A percentile compares a stretch with the other conserved stretches of the same genome.
Evolutionary conservation across 37 sponge, comb jelly and placozoan species (phyloP).

Genomic region (Halichondria panicea): DNA sequence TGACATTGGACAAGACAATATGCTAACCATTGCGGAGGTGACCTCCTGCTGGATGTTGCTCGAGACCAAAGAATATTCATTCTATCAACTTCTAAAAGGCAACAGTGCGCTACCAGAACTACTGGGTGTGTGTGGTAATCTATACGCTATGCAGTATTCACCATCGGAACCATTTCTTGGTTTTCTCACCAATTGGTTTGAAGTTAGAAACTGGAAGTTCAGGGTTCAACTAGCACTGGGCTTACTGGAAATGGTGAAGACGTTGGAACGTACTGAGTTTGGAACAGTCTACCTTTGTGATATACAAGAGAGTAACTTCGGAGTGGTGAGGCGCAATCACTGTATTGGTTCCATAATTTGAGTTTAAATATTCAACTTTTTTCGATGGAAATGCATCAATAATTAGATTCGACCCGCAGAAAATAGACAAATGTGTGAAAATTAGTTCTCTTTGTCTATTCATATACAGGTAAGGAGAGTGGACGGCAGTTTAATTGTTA

Average conservation of each 20-base stretch:
- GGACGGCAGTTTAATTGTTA: constrained; percentile 21
- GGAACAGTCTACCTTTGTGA: constrained; percentile 72
- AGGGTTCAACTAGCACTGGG: constrained; percentile 42
- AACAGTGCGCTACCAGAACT: constrained; percentile 30
- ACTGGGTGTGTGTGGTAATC: constrained; percentile 63
- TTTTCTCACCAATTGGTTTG: not conserved
- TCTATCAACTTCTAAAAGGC: constrained; percentile 33
- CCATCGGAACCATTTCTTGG: constrained; percentile 20
- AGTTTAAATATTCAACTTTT: not conserved
- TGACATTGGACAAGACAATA: constrained; percentile 42
- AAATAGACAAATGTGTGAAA: not conserved
- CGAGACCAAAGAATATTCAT: constrained; percentile 48
- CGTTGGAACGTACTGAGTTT: constrained; percentile 49
- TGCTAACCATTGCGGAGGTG: constrained; percentile 41
- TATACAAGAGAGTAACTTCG: constrained; percentile 67
- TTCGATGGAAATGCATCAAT: not conserved
- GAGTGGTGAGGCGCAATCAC: constrained; percentile 17
- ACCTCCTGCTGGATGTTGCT: constrained; percentile 44
- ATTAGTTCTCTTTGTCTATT: not conserved
- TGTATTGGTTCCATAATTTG: not conserved
- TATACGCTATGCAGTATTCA: constrained; percentile 52
- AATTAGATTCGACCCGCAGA: not conserved
- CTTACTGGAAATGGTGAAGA: constrained; percentile 55
- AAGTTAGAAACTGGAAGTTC: constrained; percentile 39
- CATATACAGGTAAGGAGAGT: constrained; percentile 5